phyloP scores from a whole-genome alignment of 2,113 vertebrate species.

The Rhynchomys soricoides region DNA sequence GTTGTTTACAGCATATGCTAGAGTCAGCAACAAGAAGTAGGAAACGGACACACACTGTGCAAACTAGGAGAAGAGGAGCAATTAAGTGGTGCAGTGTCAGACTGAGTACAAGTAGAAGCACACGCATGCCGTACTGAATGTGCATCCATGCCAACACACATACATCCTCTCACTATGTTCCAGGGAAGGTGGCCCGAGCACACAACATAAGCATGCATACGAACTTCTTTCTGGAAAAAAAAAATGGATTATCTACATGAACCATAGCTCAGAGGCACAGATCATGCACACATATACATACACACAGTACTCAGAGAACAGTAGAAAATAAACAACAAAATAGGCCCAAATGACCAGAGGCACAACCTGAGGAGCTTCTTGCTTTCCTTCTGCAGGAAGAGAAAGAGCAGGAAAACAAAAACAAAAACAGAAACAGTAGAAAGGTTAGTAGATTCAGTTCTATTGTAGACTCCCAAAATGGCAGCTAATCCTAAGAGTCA shows the following conservation, averaged over 20 bases:
- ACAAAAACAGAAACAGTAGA: slow-evolving; percentile 74
- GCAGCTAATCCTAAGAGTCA: neutral
- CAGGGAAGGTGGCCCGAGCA: slow-evolving; percentile 31
- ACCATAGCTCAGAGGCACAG: slow-evolving; percentile 65
- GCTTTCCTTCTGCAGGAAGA: slow-evolving; percentile 91
- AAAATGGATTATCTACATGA: slow-evolving; percentile 48
- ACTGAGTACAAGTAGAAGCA: slow-evolving; percentile 51
- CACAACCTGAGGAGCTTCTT: slow-evolving; percentile 94
- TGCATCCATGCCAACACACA: slow-evolving; percentile 47
- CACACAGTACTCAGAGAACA: neutral
- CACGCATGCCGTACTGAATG: slow-evolving; percentile 63
- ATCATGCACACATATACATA: neutral
- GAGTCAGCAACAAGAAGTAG: slow-evolving; percentile 32
- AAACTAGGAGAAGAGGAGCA: slow-evolving; percentile 19
- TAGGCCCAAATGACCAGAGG: slow-evolving; percentile 78
- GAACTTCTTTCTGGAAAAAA: slow-evolving; percentile 60
- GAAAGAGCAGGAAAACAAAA: slow-evolving; percentile 71
- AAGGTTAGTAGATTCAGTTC: slow-evolving; percentile 79
- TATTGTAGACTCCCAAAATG: slow-evolving; percentile 28
- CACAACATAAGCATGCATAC: slow-evolving; percentile 73
- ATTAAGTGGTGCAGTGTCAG: neutral
- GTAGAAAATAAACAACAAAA: slow-evolving; percentile 71
- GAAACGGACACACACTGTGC: slow-evolving; percentile 44
- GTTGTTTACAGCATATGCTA: slow-evolving; percentile 62
- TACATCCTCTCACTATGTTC: slow-evolving; percentile 38